These are phyloP conservation scores for Cochlearius cochlearius DNA, from an alignment of 2,113 vertebrate species.

Conservation along the genomic window DNA sequence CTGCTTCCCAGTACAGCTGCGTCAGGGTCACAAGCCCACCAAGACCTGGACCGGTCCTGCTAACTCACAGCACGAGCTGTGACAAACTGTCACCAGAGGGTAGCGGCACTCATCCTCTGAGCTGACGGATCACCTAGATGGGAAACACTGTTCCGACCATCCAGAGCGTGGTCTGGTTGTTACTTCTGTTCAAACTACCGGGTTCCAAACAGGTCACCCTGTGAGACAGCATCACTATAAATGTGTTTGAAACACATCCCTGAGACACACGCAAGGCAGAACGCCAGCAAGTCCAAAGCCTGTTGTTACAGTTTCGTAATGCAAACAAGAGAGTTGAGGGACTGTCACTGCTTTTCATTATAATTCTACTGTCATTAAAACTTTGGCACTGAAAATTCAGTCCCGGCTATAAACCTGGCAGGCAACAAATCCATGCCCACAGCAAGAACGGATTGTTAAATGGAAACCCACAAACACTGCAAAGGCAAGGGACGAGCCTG, in stretches of 20 bases:
- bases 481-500: neutral
- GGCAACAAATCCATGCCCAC: neutral
- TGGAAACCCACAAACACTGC: neutral
- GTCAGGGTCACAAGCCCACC: accelerated
- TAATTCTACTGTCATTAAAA: slow-evolving; percentile 2
- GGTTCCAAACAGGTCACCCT: neutral
- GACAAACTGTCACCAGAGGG: neutral
- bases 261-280: neutral
- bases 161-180: accelerated
- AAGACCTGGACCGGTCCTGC: neutral
- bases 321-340: neutral
- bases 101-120: neutral
- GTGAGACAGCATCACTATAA: neutral
- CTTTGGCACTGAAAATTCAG: neutral
- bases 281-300: neutral
- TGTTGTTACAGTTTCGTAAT: neutral
- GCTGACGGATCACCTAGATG: neutral
- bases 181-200: neutral
- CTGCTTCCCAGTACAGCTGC: neutral
- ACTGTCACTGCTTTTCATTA: neutral
- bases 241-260: neutral
- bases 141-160: neutral
- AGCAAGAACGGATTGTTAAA: neutral
- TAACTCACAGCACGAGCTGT: neutral
- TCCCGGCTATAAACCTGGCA: neutral